Conservation (phyloP, 2,888 invertebrate species). For the Ochropleura plecta region DNA sequence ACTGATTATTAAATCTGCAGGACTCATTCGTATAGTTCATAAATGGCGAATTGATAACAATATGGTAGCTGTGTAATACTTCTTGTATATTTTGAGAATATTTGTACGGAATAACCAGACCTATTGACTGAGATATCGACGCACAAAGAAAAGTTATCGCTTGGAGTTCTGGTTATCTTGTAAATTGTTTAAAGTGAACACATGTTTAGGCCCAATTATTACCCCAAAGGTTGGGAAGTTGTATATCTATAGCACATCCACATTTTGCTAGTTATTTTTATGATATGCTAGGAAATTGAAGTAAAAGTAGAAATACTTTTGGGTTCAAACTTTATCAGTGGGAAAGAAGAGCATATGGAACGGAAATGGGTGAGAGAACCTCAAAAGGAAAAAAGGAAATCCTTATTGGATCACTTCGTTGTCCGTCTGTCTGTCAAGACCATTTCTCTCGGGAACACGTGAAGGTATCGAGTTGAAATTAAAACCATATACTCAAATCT, state of each 20-base stretch:
- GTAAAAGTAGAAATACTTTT: background rate
- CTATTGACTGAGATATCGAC: constrained; percentile 47
- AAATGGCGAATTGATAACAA: constrained; percentile 62
- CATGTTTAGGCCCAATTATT: background rate
- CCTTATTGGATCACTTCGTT: no score
- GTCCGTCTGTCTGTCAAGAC: no score
- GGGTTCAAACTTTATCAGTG: background rate
- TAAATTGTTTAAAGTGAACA: background rate
- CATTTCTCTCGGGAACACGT: no score
- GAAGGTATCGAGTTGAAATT: no score
- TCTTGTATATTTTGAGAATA: constrained; percentile 36
- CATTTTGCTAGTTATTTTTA: background rate
- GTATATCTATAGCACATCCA: background rate
- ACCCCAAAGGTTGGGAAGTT: background rate
- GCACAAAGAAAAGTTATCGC: constrained; percentile 46
- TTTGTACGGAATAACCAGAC: constrained; percentile 17
- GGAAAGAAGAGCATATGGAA: background rate
- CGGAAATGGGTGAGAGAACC: background rate
- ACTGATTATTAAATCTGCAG: constrained; percentile 18
- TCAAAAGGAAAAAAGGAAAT: no score
- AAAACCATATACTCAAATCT: no score
- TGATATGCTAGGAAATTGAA: background rate
- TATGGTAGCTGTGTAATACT: constrained; percentile 42
- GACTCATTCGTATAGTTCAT: constrained; percentile 39
- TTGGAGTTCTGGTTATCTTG: constrained; percentile 29